Conservation (phyloP, 2,888 invertebrate genomes). For the Athetis lepigone region DNA sequence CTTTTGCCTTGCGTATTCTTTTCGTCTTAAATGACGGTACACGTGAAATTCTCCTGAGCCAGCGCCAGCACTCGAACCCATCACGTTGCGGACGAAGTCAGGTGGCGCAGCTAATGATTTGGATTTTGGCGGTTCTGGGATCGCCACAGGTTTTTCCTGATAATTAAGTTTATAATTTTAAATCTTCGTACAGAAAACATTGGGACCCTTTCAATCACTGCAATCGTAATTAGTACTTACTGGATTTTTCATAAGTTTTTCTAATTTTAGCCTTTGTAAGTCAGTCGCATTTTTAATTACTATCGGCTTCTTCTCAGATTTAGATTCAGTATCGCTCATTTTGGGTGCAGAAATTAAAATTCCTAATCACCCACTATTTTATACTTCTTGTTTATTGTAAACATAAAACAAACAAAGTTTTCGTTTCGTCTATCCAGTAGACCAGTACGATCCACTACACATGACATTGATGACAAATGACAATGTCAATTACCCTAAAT, state of each 20-base stretch:
- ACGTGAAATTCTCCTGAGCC: conserved; percentile 99
- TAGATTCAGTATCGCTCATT: conserved; percentile 76
- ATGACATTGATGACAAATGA: no score
- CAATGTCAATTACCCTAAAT: no score
- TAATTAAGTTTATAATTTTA: background rate
- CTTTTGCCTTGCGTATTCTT: conserved; percentile 99
- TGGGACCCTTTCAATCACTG: background rate
- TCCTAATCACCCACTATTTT: background rate
- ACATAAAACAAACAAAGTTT: no score
- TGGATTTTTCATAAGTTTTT: conserved; percentile 98
- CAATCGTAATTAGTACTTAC: conserved; percentile 88
- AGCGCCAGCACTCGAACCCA: conserved; percentile 99
- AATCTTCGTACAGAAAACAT: background rate
- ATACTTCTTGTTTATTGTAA: no score
- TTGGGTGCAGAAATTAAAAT: conserved; percentile 1
- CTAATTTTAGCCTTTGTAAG: conserved; percentile 96
- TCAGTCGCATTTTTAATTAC: conserved; percentile 96
- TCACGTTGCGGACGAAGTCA: conserved; percentile 99
- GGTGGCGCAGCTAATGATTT: conserved; percentile 95
- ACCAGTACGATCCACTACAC: no score
- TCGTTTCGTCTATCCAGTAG: no score
- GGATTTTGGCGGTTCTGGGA: conserved; percentile 95
- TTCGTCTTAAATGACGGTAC: conserved; percentile 97
- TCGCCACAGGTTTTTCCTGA: conserved; percentile 96
- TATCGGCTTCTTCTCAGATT: conserved; percentile 90